Base-by-base conservation (phyloP, 2,888 invertebrate genomes). In the Lysandra coridon region DNA sequence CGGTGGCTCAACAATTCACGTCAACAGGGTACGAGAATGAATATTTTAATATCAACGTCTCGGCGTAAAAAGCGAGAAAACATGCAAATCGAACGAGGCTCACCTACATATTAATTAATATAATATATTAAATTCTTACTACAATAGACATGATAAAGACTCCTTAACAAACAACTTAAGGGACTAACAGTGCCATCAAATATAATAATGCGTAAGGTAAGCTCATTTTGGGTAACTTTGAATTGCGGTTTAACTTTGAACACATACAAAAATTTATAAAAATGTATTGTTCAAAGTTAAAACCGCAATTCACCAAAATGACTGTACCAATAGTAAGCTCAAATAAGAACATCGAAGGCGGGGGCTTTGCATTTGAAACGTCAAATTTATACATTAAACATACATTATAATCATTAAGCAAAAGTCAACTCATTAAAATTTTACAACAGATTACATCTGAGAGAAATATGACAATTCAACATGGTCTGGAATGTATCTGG, bases 111-210 rank as follows among this genome's bases (percentile, higher is more conserved):
- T 90, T 88, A 88, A 90, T 90, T 91, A 90, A 90, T 90, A 82
- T 88, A 83, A 91, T 91, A 92, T 93, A 92, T 91, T 92, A 93
- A 92, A 93, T 91, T 93, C 93, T 93, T 93, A 94, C 90, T 90
- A 92, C 91, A 93, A 92, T 93, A 93, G 92, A 93, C 92, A 91
- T 89, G 93, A 93, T 93, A 93, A 92, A 93, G 91, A 92, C 88
- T 92, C 88, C 92, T 92, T 92, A 94, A 94, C 93, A 91, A 93
- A 91, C 89, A 94, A 94, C 93, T 93, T 87, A 93, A 91, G 89
- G 91, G 92, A 89, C 89, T 92, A 94, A 94, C 94, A 93, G 93
- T 92, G 94, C 92, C 88, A 86, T 91, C 88, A 89, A 91, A 90
- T 91, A 91, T 91, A 91, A 90, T 88, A 89, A 88, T 89, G 91